phyloP scores from a whole-genome alignment of 2,113 vertebrate species.

The Coryphaenoides rupestris region DNA sequence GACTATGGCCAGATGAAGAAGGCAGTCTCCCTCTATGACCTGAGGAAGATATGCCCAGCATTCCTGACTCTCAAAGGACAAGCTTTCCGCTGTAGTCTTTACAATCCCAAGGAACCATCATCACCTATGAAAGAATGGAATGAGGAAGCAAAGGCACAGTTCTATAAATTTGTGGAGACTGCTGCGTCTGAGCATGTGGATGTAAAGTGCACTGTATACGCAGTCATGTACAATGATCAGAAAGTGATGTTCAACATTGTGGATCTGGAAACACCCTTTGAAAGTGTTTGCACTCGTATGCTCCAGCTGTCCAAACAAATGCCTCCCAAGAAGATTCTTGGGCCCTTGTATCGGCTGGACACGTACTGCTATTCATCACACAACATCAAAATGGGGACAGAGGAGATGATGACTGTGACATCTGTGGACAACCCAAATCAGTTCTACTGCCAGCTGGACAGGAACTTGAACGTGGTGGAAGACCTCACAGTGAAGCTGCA shows the following conservation, averaged over 20 bases:
- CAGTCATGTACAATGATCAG: constrained; percentile 75
- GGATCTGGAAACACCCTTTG: constrained; percentile 88
- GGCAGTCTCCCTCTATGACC: constrained; percentile 66
- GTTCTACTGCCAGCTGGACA: constrained; percentile 88
- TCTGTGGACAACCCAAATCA: constrained; percentile 72
- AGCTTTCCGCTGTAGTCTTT: constrained; percentile 90
- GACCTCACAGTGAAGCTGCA: constrained; percentile 69
- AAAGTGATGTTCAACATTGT: constrained; percentile 82
- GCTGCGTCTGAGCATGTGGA: constrained; percentile 54
- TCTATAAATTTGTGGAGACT: constrained; percentile 77
- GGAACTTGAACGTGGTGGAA: constrained; percentile 69
- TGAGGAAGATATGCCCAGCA: constrained; percentile 69
- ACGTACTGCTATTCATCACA: constrained; percentile 88
- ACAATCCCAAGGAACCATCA: constrained; percentile 78
- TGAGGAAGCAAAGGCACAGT: constrained; percentile 66
- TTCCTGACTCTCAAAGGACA: constrained; percentile 81
- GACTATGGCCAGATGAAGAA: constrained; percentile 84
- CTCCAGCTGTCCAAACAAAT: constrained; percentile 62
- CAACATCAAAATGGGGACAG: constrained; percentile 82
- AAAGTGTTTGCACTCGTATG: constrained; percentile 79
- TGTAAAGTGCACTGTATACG: constrained; percentile 88
- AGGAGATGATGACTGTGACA: constrained; percentile 80
- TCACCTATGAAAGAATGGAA: constrained; percentile 77
- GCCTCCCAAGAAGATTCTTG: constrained; percentile 56
- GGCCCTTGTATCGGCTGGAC: constrained; percentile 71